A percentile compares a stretch with the other conserved stretches of the same genome.
Conservation (phyloP, 2,113 vertebrate genomes). For the Sapajus apella region DNA sequence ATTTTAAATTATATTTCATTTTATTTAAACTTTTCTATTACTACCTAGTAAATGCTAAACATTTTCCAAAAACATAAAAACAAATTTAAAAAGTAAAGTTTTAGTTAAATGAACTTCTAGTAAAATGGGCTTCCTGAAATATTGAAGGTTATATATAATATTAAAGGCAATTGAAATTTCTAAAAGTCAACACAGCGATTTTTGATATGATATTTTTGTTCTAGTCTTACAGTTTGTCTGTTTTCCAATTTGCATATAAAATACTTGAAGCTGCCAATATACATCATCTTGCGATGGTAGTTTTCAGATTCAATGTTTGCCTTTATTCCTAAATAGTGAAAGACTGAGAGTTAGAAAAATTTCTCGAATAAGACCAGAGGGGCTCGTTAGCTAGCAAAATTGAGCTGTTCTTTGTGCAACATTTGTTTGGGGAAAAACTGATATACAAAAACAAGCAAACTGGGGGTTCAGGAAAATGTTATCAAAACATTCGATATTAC, state of each 20-base stretch:
- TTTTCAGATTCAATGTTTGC: conserved; percentile 45
- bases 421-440: background rate
- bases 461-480: background rate
- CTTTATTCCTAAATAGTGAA: background rate
- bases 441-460: background rate
- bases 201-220: conserved; percentile 34
- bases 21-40: background rate
- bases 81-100: background rate
- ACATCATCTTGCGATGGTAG: background rate
- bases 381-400: background rate
- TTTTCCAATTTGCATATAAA: background rate
- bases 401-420: background rate
- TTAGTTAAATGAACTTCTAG: background rate
- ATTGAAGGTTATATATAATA: background rate
- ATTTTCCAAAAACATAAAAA: background rate
- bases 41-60: background rate
- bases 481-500: too few relatives aligned
- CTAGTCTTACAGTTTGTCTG: background rate
- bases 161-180: background rate
- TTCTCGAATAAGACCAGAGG: background rate
- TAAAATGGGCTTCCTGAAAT: background rate
- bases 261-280: background rate
- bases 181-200: background rate
- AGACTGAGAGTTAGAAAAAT: background rate
- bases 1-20: background rate